A percentile compares a stretch with the other conserved stretches of the same genome.
Evolutionary conservation across 2,888 invertebrate genomes (phyloP).

Genomic region (Empis stercorea): DNA sequence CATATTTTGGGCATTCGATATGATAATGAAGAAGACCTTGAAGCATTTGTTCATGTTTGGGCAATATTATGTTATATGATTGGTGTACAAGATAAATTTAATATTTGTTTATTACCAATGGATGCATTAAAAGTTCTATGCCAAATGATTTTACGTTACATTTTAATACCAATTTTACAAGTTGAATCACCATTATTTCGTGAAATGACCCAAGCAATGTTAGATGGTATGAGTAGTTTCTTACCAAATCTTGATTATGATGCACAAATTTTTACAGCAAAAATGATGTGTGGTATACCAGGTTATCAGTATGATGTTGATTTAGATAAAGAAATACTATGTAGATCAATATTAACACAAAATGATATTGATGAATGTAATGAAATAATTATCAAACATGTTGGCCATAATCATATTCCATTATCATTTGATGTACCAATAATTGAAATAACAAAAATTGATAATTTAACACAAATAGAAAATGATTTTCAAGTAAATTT

Average conservation of each 20-base stretch:
- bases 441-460: conserved; percentile 1
- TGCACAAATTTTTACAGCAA: conserved; percentile 9
- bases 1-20: conserved; percentile 48
- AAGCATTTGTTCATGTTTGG: conserved; percentile 68
- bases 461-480: neutral
- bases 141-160: conserved; percentile 11
- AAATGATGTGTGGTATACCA: conserved; percentile 10
- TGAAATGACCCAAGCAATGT: conserved; percentile 10
- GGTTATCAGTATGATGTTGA: conserved; percentile 14
- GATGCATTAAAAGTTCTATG: conserved; percentile 11
- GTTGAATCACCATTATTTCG: conserved; percentile 11
- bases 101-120: conserved; percentile 11
- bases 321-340: conserved; percentile 4
- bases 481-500: neutral
- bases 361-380: conserved; percentile 7
- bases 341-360: conserved; percentile 10
- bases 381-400: neutral
- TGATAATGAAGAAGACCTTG: conserved; percentile 47
- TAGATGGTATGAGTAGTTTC: conserved; percentile 10
- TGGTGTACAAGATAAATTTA: conserved; percentile 51
- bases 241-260: conserved; percentile 11
- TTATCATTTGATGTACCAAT: conserved; percentile 5
- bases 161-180: conserved; percentile 13
- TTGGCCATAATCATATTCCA: neutral
- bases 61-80: conserved; percentile 58